Conservation (phyloP, 2,797 vertebrate genomes). For the Sardinella longiceps region DNA sequence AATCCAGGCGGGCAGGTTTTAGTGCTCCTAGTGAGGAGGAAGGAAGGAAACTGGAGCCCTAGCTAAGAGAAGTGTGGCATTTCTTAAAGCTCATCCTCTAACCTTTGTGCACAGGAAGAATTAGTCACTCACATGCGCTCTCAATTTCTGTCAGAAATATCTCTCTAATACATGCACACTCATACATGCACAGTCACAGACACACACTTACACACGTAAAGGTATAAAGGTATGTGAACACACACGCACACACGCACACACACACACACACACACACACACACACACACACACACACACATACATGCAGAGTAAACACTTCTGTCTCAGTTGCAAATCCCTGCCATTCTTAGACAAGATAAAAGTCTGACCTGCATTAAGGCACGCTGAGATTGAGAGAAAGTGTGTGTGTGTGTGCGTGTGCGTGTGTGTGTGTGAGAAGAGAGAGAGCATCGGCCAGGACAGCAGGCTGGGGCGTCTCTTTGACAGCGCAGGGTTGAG, state of each 20-base stretch:
- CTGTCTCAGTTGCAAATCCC: background rate
- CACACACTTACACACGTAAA: background rate
- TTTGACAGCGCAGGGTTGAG: background rate
- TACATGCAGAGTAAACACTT: background rate
- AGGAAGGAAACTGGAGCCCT: background rate
- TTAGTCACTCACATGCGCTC: background rate
- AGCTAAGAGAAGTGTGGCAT: background rate
- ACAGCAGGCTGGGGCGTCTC: constrained; percentile 34
- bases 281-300: background rate
- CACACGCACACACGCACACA: background rate
- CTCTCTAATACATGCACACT: background rate
- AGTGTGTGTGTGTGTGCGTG: constrained; percentile 39
- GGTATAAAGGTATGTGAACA: too few species aligned
- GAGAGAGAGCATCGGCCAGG: constrained; percentile 54
- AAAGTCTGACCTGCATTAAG: background rate
- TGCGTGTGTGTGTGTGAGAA: constrained; percentile 25
- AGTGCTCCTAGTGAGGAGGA: background rate
- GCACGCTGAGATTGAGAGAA: constrained; percentile 26
- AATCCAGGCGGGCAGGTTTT: background rate
- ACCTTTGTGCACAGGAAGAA: background rate
- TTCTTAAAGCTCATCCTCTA: constrained; percentile 8
- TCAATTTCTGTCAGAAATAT: background rate
- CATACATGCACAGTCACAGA: background rate
- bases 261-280: background rate
- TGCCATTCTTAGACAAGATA: background rate